phyloP scores from a whole-genome alignment of 2,797 vertebrate species.

The Myoxocephalus aenaeus region DNA sequence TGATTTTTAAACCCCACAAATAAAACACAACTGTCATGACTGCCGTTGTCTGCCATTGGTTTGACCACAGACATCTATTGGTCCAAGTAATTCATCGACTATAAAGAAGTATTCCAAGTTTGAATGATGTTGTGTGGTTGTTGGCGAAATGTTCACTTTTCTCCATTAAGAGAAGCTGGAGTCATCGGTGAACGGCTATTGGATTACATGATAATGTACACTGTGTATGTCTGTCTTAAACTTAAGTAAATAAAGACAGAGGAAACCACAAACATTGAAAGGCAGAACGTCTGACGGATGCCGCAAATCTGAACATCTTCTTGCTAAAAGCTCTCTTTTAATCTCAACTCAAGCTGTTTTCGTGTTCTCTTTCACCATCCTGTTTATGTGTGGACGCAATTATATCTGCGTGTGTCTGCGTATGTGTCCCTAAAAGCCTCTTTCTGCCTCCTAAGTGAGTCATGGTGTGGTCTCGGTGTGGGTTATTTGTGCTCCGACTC shows the following conservation, averaged over 20 bases:
- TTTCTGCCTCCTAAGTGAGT: conserved; percentile 60
- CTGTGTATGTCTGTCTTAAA: conserved; percentile 44
- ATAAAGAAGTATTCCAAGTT: background rate
- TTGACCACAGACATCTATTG: conserved; percentile 3
- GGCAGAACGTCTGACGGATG: conserved; percentile 26
- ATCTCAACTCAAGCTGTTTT: conserved; percentile 44
- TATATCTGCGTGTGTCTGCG: conserved; percentile 48
- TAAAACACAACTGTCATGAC: conserved; percentile 8
- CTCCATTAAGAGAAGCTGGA: conserved; percentile 11
- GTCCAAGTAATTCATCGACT: conserved; percentile 8
- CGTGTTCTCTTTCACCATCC: conserved; percentile 46
- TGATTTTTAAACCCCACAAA: conserved; percentile 6
- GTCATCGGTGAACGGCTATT: conserved; percentile 32
- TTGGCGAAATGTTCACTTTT: conserved; percentile 27
- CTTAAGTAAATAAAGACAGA: conserved; percentile 56
- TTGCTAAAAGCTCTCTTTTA: conserved; percentile 47
- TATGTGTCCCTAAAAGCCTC: conserved; percentile 49
- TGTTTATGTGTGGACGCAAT: conserved; percentile 65
- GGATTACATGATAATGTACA: conserved; percentile 48
- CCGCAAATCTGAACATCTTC: conserved; percentile 45
- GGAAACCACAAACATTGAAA: conserved; percentile 36
- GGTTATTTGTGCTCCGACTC: conserved; percentile 35
- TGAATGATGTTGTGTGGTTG: conserved; percentile 31
- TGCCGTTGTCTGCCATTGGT: background rate
- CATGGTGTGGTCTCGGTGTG: conserved; percentile 55